Percentiles rank a stretch among this genome's conserved stretches.
Conservation (phyloP, 2,113 vertebrate genomes). For the Saccopteryx bilineata region DNA sequence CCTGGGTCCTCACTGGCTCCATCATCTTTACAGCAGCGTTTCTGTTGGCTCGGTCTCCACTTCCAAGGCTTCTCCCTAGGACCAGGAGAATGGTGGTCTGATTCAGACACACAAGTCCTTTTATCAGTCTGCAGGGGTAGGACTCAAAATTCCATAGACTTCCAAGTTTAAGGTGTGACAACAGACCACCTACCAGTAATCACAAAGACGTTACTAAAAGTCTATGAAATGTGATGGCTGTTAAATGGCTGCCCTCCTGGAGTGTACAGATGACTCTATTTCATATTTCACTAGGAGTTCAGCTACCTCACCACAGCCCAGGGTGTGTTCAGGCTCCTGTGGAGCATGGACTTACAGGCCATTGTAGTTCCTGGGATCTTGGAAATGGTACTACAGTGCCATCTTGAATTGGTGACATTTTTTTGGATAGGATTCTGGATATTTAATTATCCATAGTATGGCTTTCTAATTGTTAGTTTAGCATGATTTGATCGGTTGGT, state of each 20-base stretch:
- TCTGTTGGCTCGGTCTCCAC: background rate
- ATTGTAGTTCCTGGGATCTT: background rate
- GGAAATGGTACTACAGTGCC: background rate
- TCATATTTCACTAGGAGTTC: too few species aligned
- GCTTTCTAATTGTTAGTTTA: slow-evolving; percentile 21
- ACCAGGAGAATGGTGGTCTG: background rate
- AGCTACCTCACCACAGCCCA: background rate
- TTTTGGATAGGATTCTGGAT: slow-evolving; percentile 1
- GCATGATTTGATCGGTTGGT: slow-evolving; percentile 2
- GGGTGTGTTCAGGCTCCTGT: background rate
- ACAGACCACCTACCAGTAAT: background rate
- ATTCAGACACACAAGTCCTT: background rate
- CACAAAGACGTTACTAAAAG: background rate
- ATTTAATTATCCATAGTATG: background rate
- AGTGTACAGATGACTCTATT: background rate
- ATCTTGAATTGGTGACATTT: background rate
- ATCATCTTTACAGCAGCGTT: background rate
- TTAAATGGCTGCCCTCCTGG: background rate
- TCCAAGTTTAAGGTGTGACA: background rate
- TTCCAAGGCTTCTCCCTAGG: background rate
- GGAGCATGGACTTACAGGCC: background rate
- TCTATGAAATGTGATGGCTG: background rate
- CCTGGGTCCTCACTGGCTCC: background rate
- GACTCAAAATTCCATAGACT: background rate
- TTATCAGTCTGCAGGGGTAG: background rate